phyloP scores from a whole-genome alignment of 2,113 vertebrate genomes.

The Pteruthius melanotis region DNA sequence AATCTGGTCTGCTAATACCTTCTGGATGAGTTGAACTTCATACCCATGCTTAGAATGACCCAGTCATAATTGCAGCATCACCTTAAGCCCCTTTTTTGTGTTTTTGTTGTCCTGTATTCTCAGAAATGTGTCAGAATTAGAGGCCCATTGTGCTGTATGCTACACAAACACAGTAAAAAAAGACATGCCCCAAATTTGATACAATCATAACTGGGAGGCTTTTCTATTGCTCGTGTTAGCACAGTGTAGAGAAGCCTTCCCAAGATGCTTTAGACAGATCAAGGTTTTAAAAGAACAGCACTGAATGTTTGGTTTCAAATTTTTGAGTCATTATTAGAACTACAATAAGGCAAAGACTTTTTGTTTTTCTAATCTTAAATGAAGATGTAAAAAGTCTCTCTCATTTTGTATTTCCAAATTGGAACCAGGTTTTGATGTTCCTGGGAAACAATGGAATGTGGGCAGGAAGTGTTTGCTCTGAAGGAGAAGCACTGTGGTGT shows the following conservation, averaged over 20 bases:
- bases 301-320: neutral
- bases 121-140: neutral
- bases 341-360: neutral
- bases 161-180: neutral
- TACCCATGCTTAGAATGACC: neutral
- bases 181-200: neutral
- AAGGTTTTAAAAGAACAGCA: neutral
- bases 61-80: neutral
- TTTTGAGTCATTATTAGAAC: neutral
- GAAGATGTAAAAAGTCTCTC: neutral
- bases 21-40: neutral
- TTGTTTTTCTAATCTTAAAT: neutral
- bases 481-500: neutral
- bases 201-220: neutral
- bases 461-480: neutral
- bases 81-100: neutral
- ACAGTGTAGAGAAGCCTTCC: neutral
- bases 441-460: neutral
- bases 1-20: constrained; percentile 17
- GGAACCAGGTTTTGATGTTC: neutral
- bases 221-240: neutral
- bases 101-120: neutral
- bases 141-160: neutral
- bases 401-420: neutral
- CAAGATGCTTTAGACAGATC: neutral